Percentiles rank a stretch among this genome's conserved stretches.
phyloP scores from a whole-genome alignment of 2,797 vertebrate genomes.

The Gambelia wislizenii region DNA sequence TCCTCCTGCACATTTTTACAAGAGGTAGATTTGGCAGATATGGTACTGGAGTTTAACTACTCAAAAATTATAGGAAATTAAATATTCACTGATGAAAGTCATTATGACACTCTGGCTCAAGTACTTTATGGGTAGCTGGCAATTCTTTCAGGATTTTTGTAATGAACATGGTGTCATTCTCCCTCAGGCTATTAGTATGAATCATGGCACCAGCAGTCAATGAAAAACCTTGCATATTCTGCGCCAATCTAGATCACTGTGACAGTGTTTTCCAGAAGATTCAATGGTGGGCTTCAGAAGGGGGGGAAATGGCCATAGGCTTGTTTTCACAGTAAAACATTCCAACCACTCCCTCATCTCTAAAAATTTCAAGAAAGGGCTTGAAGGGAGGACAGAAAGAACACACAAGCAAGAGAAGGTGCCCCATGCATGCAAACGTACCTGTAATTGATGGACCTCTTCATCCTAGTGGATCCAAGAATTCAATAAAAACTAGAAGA shows the following conservation, averaged over 20 bases:
- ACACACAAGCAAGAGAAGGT: not conserved
- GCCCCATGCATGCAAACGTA: not conserved
- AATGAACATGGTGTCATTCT: slow-evolving; percentile 26
- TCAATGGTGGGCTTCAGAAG: not conserved
- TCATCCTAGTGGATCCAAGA: not conserved
- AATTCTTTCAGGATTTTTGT: slow-evolving; percentile 5
- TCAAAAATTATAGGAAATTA: slow-evolving; percentile 16
- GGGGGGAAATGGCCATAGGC: not conserved
- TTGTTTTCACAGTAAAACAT: not conserved
- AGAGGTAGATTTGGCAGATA: not conserved
- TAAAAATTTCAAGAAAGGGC: not conserved
- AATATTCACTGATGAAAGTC: slow-evolving; percentile 15
- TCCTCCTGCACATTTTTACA: slow-evolving; percentile 17
- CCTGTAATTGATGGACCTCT: not conserved
- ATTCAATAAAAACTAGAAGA: not conserved
- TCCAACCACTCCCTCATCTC: not conserved
- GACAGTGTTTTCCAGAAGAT: not conserved
- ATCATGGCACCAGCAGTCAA: slow-evolving; percentile 13
- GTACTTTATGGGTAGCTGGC: slow-evolving; percentile 18
- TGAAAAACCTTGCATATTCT: not conserved
- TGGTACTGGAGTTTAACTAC: not conserved
- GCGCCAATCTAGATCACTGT: not conserved
- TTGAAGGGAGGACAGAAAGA: not conserved
- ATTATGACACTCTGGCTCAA: slow-evolving; percentile 19
- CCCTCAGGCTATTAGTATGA: slow-evolving; percentile 17